Base-by-base conservation (phyloP, 2,888 invertebrate species). In the Stegophylla sp. region DNA sequence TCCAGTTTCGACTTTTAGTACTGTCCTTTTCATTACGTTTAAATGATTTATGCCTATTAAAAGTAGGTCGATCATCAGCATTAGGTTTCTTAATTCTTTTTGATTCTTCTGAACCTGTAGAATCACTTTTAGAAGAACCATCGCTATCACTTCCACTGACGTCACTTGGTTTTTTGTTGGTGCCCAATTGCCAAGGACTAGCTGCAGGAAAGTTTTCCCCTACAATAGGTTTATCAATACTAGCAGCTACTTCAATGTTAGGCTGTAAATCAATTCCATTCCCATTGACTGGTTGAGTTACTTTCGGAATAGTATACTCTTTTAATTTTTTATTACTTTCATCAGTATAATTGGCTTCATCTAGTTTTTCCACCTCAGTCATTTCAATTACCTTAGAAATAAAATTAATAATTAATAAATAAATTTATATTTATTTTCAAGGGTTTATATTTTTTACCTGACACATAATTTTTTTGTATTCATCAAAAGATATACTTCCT, bases 401-500 rank as follows among this genome's bases (percentile, higher is more conserved):
- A 74, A 74, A n/a, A 10, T 23, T 0, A 59, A 9, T 23, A 3
- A 59, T 59, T 59, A 26, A 28, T 56, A 56, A 23, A 56, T 34
- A 34, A 34, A 34, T 7, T 34, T 34, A 7, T 34, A 34, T 34
- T 34, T n/a, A n/a, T n/a, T n/a, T n/a, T n/a, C n/a, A n/a, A n/a
- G n/a, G n/a, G n/a, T n/a, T 63, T 34, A 48, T 23, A 53, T 23
- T 43, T 81, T 83, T 83, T 69, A 85, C 85, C 86, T 93, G 93
- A 86, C 91, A 92, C 86, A 94, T 90, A 23, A 94, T 87, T 13
- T 91, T 91, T 84, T 92, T 91, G 86, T 93, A 93, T 85, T 94
- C 92, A 48, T 90, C 91, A 85, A 91, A 91, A 73, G 92, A 91
- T 82, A 94, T 90, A 66, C 90, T 90, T 0, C 95, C 94, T 74